Base-by-base conservation (phyloP, 2,888 invertebrate genomes). In the Drosophila macrospina region DNA sequence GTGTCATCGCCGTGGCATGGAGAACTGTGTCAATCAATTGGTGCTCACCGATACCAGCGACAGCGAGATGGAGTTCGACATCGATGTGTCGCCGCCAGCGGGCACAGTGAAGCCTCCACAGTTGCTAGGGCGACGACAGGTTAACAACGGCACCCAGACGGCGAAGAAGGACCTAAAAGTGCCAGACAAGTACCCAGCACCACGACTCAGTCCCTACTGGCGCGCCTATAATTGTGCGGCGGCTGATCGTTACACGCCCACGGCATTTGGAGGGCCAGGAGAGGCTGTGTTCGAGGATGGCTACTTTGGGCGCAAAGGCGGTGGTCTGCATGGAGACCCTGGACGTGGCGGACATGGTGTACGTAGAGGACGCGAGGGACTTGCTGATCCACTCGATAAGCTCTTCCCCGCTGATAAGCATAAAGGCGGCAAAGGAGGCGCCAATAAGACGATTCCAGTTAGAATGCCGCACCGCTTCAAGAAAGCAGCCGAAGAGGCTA, bases 41-140 rank as follows among this genome's bases (percentile, higher is more conserved):
- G 71, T 90, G 6, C 74, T 92, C 0, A 88, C 91, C 0, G 92
- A 92, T 32, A 91, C 91, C 20, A 90, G 89, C 6, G 92, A 92
- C 0, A 91, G 88, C 6, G 95, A 95, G 52, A 94, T 94, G 26
- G 95, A 95, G 52, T 93, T 95, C 91, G 95, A 95, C 83, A 94
- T 95, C 30, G 95, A 95, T 76, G 95, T 95, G 62, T 95, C 95
- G 0, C 95, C 95, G 0, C 95, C 95, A 0, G 95, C 94, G 32
- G 95, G 94, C 0, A 93, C 95, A 52, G 94, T 94, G 30, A 94
- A 94, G 71, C 92, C 94, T 0, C 6, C 7, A 2, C 2, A 32
- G 57, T 92, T 16, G 36, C 92, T 92, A 34, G 89, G 92, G 91
- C 63, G 92, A 92, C 0, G 93, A 93, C 71, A 92, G 93, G 56